Evolutionary conservation across 2,113 vertebrate species (phyloP), one percentile per base, ranked within the genome.

Genomic region (Chionomys nivalis): DNA sequence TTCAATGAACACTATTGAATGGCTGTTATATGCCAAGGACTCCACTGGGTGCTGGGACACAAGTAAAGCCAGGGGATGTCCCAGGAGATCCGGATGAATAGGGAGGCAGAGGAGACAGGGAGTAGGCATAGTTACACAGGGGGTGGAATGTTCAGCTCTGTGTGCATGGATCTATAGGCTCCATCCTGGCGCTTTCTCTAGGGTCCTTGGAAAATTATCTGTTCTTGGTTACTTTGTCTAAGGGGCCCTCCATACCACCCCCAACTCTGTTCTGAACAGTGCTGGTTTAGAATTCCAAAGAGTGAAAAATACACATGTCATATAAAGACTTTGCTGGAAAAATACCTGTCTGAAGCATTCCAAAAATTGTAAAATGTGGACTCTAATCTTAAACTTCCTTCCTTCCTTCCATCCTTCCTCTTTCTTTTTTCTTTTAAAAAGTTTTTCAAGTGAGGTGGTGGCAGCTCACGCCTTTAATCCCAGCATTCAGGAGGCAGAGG

Each of bases 1-100:
- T 92, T 95, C 70, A 87, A 4, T 95, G 72, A 94, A 89, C 31
- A 89, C 33, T 92, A 24, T 72, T 82, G 49, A 95, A 44, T 92
- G 72, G 16, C 11, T 94, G 82, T 87, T 89, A 14, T 79, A 87
- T 68, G 52, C 88, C 82, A 86, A 39, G n/a, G 31, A 52, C 21
- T 92, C 33, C 14, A 63, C 1, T 88, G 89, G 86, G 33, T 92
- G 47, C 73, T 85, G 14, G 58, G 44, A 88, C 39, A 81, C 44
- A 81, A 75, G 73, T 82, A 66, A 76, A 94, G 81, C 26, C 44
- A 83, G 28, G 85, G 58, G 63, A 65, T 23, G 49, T 79, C 33
- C 23, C 76, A 17, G 61, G 77, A 87, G 42, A 55, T 58, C 72
- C 65, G 70, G 75, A 55, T 24, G 88, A 89, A 77, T 16, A 47